Percentiles rank a stretch among this genome's conserved stretches.
Evolutionary conservation across 1,140 invertebrate genomes (phyloP).

Genomic region (Samia ricini): DNA sequence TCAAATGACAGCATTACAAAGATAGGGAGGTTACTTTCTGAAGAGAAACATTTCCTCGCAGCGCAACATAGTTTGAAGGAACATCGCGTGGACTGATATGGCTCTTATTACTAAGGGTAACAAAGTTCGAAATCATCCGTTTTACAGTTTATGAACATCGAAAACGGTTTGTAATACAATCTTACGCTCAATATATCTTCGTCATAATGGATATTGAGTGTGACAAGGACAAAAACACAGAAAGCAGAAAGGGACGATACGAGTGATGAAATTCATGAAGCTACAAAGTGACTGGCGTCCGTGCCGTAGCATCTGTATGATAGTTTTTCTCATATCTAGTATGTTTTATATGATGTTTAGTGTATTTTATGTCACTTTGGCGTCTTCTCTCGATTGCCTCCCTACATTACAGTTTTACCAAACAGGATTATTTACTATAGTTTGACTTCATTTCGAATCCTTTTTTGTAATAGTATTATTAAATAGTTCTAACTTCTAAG

Average conservation of each 20-base stretch:
- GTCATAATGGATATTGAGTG: slow-evolving; percentile 46
- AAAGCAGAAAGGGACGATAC: slow-evolving; percentile 19
- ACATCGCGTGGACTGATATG: background rate
- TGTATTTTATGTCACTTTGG: background rate
- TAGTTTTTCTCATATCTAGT: background rate
- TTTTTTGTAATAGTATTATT: too few species aligned
- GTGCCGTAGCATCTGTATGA: background rate
- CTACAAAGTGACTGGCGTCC: background rate
- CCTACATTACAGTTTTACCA: background rate
- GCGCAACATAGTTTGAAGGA: background rate
- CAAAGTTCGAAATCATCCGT: background rate
- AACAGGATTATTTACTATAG: too few species aligned
- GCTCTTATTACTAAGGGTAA: background rate
- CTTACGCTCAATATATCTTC: slow-evolving; percentile 49
- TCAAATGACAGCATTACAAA: background rate
- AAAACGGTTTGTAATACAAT: slow-evolving; percentile 21
- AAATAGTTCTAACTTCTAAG: too few species aligned
- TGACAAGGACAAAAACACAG: slow-evolving; percentile 21
- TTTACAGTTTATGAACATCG: background rate
- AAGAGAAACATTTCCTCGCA: slow-evolving; percentile 4
- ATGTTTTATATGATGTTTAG: background rate
- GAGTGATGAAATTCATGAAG: slow-evolving; percentile 45
- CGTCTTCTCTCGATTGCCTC: background rate
- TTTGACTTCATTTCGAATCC: too few species aligned
- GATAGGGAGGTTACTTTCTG: slow-evolving; percentile 3